Evolutionary conservation across 2,888 invertebrate genomes (phyloP).

Genomic region (Cristatella mucedo): DNA sequence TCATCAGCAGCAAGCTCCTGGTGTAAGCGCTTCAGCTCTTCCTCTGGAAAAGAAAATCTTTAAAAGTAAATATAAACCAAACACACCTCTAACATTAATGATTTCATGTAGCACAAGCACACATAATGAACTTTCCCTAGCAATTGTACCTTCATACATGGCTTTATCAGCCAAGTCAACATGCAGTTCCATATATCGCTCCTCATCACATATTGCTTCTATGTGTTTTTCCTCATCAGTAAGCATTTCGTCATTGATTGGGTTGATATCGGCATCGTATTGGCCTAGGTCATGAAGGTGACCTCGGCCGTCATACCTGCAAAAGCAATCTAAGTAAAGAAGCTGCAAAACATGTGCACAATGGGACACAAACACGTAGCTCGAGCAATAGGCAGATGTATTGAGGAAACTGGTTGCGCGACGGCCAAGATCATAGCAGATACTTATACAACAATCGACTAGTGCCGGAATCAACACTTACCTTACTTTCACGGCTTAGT

Average conservation of each 20-base stretch:
- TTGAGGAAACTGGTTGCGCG: too few relatives aligned
- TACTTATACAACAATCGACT: too few relatives aligned
- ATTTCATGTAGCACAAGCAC: too few relatives aligned
- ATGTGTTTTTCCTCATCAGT: slow-evolving; percentile 59
- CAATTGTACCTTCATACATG: slow-evolving; percentile 81
- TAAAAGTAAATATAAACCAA: too few relatives aligned
- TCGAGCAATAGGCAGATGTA: background rate
- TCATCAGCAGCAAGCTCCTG: slow-evolving; percentile 45
- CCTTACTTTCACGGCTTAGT: too few relatives aligned
- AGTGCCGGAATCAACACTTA: too few relatives aligned
- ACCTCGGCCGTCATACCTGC: slow-evolving; percentile 83
- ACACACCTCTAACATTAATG: too few relatives aligned
- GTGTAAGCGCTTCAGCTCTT: slow-evolving; percentile 71
- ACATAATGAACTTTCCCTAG: too few relatives aligned
- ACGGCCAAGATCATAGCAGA: too few relatives aligned
- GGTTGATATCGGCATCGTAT: slow-evolving; percentile 57
- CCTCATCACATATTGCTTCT: slow-evolving; percentile 83
- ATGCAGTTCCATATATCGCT: slow-evolving; percentile 73
- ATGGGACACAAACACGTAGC: background rate
- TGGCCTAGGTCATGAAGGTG: slow-evolving; percentile 66
- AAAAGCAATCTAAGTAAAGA: slow-evolving; percentile 13
- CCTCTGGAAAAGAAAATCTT: slow-evolving; percentile 49
- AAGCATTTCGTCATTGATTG: slow-evolving; percentile 46
- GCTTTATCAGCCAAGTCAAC: slow-evolving; percentile 68
- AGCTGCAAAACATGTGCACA: background rate